Evolutionary conservation across 2,888 invertebrate species (phyloP).

Genomic region (Rhaphigaster nebulosa): DNA sequence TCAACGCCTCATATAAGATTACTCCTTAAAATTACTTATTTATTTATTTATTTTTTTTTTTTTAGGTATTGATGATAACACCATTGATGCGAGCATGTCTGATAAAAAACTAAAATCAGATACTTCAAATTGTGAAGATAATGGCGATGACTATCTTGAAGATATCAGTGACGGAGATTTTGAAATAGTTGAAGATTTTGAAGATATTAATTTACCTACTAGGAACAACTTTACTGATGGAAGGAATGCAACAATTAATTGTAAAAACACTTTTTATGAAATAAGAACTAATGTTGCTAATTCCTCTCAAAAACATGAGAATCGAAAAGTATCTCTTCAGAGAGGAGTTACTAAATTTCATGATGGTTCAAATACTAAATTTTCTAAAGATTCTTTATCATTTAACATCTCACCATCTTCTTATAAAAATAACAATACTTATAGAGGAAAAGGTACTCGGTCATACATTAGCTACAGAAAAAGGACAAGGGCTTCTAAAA

Average conservation of each 20-base stretch:
- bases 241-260: neutral
- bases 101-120: neutral
- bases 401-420: neutral
- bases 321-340: neutral
- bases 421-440: neutral
- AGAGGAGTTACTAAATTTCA: neutral
- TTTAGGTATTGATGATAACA: neutral
- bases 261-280: neutral
- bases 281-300: neutral
- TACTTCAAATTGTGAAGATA: neutral
- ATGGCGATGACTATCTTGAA: neutral
- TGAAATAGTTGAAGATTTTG: constrained; percentile 2
- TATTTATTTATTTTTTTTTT: neutral
- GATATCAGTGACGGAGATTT: neutral
- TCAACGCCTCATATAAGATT: neutral
- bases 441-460: neutral
- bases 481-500: neutral
- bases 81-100: neutral
- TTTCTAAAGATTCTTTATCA: neutral
- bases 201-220: neutral
- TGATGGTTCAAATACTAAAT: neutral
- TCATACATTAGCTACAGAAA: neutral
- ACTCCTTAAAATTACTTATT: neutral
- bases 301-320: neutral
- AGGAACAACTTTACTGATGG: neutral